Percentiles rank a stretch among this genome's conserved stretches.
Conservation (phyloP, 2,113 vertebrate genomes). For the Ovibos moschatus region DNA sequence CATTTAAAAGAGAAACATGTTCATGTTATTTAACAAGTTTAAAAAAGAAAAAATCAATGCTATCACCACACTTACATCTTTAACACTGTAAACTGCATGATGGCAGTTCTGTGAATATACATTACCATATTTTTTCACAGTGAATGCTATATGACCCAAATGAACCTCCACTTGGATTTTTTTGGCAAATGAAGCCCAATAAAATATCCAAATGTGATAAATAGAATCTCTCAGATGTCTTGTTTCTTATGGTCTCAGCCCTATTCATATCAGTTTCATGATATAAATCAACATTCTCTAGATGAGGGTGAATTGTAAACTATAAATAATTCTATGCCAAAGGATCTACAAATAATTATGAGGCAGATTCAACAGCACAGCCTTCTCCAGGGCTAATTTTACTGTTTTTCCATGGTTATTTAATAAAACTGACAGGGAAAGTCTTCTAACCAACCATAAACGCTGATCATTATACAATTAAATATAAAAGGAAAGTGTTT, state of each 20-base stretch:
- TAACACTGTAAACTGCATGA: background rate
- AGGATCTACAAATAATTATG: background rate
- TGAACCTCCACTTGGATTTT: background rate
- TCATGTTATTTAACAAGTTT: background rate
- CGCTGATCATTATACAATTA: background rate
- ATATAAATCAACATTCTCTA: background rate
- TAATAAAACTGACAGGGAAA: background rate
- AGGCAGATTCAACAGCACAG: background rate
- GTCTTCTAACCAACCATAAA: background rate
- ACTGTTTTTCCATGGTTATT: background rate
- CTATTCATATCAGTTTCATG: background rate
- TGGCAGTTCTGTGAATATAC: background rate
- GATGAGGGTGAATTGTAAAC: background rate
- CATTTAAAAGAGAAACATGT: background rate
- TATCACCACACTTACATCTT: background rate
- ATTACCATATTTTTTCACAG: background rate
- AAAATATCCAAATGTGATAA: background rate
- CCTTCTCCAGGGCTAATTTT: background rate
- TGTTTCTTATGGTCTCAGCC: background rate
- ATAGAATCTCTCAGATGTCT: background rate
- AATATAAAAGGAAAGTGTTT: background rate
- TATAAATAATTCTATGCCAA: background rate
- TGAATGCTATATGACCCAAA: background rate
- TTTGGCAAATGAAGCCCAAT: background rate
- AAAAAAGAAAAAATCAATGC: background rate